Evolutionary conservation across 2,888 invertebrate genomes (phyloP), one percentile per base, ranked within the genome.

Genomic region (Drosophila rellima): DNA sequence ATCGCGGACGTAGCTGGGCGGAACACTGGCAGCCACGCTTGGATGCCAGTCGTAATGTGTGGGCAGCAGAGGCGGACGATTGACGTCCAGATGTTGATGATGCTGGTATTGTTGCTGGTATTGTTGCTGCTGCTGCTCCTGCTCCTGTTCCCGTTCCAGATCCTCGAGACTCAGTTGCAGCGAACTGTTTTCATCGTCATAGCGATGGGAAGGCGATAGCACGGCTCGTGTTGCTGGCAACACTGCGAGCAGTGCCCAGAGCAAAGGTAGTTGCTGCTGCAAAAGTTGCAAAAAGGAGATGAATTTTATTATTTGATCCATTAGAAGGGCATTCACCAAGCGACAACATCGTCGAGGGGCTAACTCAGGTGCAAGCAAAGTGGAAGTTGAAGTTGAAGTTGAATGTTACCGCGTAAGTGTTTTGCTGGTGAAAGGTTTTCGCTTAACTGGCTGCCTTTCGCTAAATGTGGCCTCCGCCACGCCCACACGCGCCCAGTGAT

Each of bases 121-220:
- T n/a, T 35, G 56, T 7, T 47, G 63, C 15, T 74, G 70, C 10
- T 37, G 31, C 31, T 57, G 59, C 1, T 48, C 29, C 18, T 65
- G 65, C 26, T 76, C 51, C 93, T 78, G 66, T 10, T 96, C 96
- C 35, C 94, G 94, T 89, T 96, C 96, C 73, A 96, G 95, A 91
- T 96, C 96, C 90, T 96, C 95, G 50, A 96, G 92, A 77, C 95
- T 94, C 63, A 96, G 94, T 91, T 95, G 95, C 89, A 72, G 76
- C 1, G 68, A 67, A 1, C 82, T 78, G n/a, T 72, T 76, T 35
- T 89, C 90, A 42, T 90, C 90, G 51, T 91, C 87, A 18, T 80
- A 89, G 50, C 61, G 52, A 2, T 56, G 71, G 15, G 29, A 47
- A 5, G 37, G 64, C 15, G 65, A 13, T 29, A 86, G 54, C 10